Evolutionary conservation across 2,888 invertebrate genomes (phyloP).

Genomic region (Perithous albicinctus): DNA sequence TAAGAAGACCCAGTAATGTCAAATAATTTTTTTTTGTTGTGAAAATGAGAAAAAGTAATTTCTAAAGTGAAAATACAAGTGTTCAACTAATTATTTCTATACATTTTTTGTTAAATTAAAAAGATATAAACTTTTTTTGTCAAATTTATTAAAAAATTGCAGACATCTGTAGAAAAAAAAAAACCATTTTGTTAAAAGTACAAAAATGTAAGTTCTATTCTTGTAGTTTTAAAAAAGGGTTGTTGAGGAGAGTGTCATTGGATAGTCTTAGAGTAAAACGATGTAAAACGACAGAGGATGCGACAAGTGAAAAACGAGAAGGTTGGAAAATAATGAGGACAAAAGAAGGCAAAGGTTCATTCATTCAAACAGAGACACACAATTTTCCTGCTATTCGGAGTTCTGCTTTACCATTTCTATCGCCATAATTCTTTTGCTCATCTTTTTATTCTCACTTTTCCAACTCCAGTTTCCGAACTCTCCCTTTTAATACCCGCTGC

Average conservation of each 20-base stretch:
- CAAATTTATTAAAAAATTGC: too few relatives aligned
- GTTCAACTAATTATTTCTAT: too few relatives aligned
- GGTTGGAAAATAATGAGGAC: conserved; percentile 47
- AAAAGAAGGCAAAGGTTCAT: conserved; percentile 51
- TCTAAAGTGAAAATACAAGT: too few relatives aligned
- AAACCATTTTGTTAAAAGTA: too few relatives aligned
- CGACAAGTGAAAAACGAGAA: conserved; percentile 55
- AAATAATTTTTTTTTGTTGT: too few relatives aligned
- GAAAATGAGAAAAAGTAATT: too few relatives aligned
- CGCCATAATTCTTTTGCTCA: conserved; percentile 16
- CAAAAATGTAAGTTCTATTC: too few relatives aligned
- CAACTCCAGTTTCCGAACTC: conserved; percentile 32
- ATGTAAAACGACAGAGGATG: conserved; percentile 55
- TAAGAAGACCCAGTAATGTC: too few relatives aligned
- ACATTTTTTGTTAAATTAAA: too few relatives aligned
- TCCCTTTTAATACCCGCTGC: conserved; percentile 32
- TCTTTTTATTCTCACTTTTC: conserved; percentile 53
- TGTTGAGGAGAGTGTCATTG: conserved; percentile 47
- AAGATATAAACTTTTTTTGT: too few relatives aligned
- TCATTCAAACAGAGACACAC: conserved; percentile 34
- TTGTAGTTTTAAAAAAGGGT: too few relatives aligned
- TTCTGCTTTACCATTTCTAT: conserved; percentile 69
- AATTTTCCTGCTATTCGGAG: conserved; percentile 47
- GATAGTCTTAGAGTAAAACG: conserved; percentile 46
- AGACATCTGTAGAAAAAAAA: too few relatives aligned